These are phyloP conservation scores for Macropis europaea DNA, from an alignment of 2,888 invertebrate species.

Conservation along the genomic window DNA sequence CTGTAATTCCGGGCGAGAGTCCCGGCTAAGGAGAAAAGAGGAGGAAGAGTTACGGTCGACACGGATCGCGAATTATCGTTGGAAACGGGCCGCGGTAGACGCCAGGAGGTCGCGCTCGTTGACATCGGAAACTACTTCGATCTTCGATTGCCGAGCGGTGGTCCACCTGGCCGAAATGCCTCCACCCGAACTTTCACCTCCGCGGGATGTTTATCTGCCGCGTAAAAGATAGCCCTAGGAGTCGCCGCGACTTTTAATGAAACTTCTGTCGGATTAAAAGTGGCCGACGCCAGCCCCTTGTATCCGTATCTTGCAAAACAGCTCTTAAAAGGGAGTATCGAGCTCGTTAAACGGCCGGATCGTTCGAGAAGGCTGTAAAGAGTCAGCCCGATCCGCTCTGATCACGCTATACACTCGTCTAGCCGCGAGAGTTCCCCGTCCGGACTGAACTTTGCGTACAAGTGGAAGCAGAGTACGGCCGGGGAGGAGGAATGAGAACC, in stretches of 20 bases:
- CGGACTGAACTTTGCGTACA: conserved; percentile 29
- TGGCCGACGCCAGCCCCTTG: too few species aligned
- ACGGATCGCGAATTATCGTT: conserved; percentile 77
- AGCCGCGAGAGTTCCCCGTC: conserved; percentile 25
- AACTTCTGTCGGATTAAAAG: too few species aligned
- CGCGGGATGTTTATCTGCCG: conserved; percentile 5
- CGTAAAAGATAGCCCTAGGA: conserved; percentile 2
- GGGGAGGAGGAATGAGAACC: conserved; percentile 51
- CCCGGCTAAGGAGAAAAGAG: conserved; percentile 61
- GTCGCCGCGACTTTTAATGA: too few species aligned
- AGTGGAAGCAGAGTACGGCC: conserved; percentile 42
- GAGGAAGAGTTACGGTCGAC: conserved; percentile 76
- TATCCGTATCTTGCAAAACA: too few species aligned
- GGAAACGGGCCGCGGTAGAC: conserved; percentile 68
- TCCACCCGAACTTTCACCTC: conserved; percentile 15
- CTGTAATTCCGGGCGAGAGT: conserved; percentile 74
- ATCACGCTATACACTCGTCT: conserved; percentile 21
- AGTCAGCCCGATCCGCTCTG: conserved; percentile 9
- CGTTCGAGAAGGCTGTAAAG: neutral
- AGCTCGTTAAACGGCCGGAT: neutral
- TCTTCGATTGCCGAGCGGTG: conserved; percentile 63
- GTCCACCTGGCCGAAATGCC: conserved; percentile 53
- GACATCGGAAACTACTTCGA: conserved; percentile 78
- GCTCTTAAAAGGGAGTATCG: neutral
- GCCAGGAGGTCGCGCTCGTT: conserved; percentile 69